Evolutionary conservation across 1,140 invertebrate species (phyloP), one percentile per base, ranked within the genome.

Genomic region (Myzus persicae): DNA sequence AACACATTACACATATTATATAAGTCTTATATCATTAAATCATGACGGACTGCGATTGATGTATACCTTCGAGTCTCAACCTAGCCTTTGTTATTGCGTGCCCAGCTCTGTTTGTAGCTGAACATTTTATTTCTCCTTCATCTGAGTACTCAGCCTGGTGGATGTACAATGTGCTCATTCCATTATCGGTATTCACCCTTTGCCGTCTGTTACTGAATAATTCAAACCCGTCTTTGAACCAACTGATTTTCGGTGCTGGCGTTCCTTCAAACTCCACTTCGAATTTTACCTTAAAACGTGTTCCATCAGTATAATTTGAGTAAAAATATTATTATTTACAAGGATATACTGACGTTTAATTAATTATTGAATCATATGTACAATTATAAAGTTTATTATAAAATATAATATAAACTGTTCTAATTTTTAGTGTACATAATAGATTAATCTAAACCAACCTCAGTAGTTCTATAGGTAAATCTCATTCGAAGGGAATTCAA

Each of bases 141-240:
- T 98, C 98, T 67, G 96, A 96, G 6, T 98, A 95, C 14, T 97
- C 96, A 26, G 97, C 97, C 94, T 98, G 97, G 95, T 98, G 96
- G 94, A 98, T 97, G n/a, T 98, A 96, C 8, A 99, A 96, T 51
- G 97, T 96, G 95, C 97, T 98, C 48, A 96, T 96, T 40, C 97
- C 97, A 93, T 97, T 97, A 93, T 97, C 97, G 1, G 97, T 97
- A 1, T 97, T 95, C 93, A 98, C 97, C 94, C 96, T 96, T 3
- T 97, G 98, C 94, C 97, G 96, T 93, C 97, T 95, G 94, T 97
- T 98, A 94, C 97, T 98, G 94, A 98, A 98, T 93, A 98, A 97
- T 95, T 98, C 97, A 94, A 97, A 97, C 54, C 97, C 97, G 95
- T 98, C 97, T 95, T 98, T 98, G 95, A 97, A 99, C 99, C 99